phyloP scores from a whole-genome alignment of 2,888 invertebrate genomes.

The Neoscelio sp. region DNA sequence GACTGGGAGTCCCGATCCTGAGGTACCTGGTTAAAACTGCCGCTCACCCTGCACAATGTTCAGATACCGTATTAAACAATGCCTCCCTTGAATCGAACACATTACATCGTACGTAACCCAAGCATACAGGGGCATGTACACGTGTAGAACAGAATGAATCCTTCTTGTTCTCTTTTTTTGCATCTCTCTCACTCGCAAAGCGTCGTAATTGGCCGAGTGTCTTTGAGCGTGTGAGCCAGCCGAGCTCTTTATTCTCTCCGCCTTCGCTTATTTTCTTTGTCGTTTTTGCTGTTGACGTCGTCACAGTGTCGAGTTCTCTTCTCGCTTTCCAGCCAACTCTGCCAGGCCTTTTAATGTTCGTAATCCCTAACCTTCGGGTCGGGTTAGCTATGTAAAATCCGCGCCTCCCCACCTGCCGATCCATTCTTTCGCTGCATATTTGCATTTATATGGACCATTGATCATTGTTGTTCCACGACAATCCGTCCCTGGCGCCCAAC shows the following conservation, averaged over 20 bases:
- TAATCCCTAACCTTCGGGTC: slow-evolving; percentile 7
- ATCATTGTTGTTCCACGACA: slow-evolving; percentile 56
- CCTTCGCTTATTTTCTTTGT: slow-evolving; percentile 62
- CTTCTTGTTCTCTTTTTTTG: slow-evolving; percentile 1
- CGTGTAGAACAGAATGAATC: slow-evolving; percentile 55
- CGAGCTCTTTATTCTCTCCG: slow-evolving; percentile 68
- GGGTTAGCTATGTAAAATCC: slow-evolving; percentile 15
- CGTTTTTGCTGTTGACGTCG: slow-evolving; percentile 47
- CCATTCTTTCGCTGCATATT: slow-evolving; percentile 47
- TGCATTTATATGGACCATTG: slow-evolving; percentile 66
- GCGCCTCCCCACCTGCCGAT: slow-evolving; percentile 4
- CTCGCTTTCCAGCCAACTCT: slow-evolving; percentile 41
- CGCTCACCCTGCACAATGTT: slow-evolving; percentile 1
- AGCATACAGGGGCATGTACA: slow-evolving; percentile 50
- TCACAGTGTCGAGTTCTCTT: slow-evolving; percentile 37
- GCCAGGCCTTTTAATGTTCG: slow-evolving; percentile 3
- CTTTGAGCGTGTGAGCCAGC: slow-evolving; percentile 68
- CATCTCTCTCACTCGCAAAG: slow-evolving; percentile 23
- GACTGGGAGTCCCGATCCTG: no score
- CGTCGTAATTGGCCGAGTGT: slow-evolving; percentile 68
- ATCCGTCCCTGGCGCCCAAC: slow-evolving; percentile 23
- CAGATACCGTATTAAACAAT: not conserved
- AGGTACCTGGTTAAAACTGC: no score
- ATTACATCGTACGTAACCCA: slow-evolving; percentile 27
- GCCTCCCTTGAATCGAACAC: slow-evolving; percentile 54